Percentiles rank a stretch among this genome's conserved stretches.
phyloP scores from a whole-genome alignment of 30 jellyfish, hydroid and myxozoan genomes.

The Clytia hemisphaerica region DNA sequence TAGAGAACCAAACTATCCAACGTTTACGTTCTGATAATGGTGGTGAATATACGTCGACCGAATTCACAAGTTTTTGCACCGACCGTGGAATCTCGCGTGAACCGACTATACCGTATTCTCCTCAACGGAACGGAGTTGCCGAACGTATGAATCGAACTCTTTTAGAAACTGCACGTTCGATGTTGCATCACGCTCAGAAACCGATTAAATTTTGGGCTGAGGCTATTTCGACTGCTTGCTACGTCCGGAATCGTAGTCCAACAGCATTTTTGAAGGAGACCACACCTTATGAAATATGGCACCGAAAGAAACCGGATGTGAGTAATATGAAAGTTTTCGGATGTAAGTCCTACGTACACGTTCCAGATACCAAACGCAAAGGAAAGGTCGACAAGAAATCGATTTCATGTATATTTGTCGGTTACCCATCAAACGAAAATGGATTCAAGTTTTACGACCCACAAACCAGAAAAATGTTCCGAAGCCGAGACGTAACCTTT shows the following conservation, averaged over 20 bases:
- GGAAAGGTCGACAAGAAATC: constrained; percentile 29
- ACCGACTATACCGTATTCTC: constrained; percentile 19
- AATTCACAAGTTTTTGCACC: constrained; percentile 5
- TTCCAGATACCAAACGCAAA: constrained; percentile 42
- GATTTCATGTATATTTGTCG: constrained; percentile 16
- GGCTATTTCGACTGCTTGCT: constrained; percentile 31
- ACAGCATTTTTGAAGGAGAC: constrained; percentile 12
- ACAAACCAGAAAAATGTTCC: not conserved
- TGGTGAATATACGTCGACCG: constrained; percentile 9
- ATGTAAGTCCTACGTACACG: constrained; percentile 34
- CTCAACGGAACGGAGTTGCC: constrained; percentile 34
- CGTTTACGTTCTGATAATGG: constrained; percentile 33
- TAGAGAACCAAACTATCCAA: too few species aligned
- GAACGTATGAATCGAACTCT: constrained; percentile 43
- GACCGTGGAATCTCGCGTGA: constrained; percentile 21
- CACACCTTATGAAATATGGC: constrained; percentile 30
- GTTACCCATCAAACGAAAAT: constrained; percentile 24
- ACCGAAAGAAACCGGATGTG: constrained; percentile 28
- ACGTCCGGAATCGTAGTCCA: constrained; percentile 22
- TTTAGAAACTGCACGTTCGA: constrained; percentile 37
- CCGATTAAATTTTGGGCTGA: constrained; percentile 40
- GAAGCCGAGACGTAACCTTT: constrained; percentile 46
- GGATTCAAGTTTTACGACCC: constrained; percentile 37
- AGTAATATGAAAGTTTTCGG: constrained; percentile 46
- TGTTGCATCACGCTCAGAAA: constrained; percentile 33